Conservation (phyloP, 1,140 invertebrate genomes). For the Brachionus asplanchnoidis region DNA sequence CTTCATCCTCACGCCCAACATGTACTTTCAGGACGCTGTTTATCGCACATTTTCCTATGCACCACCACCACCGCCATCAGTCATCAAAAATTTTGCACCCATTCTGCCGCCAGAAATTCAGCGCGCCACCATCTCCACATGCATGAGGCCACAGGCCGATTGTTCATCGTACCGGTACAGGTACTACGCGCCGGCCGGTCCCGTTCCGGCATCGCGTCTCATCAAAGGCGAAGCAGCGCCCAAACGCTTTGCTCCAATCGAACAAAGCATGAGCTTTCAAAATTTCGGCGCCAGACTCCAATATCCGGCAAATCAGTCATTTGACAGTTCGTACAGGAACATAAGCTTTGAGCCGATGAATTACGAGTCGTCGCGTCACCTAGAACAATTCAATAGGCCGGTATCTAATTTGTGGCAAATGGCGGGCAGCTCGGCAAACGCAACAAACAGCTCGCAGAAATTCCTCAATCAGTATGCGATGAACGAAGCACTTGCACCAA, state of each 20-base stretch:
- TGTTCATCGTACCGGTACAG: neutral
- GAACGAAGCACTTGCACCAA: neutral
- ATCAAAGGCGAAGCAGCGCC: neutral
- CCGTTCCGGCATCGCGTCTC: neutral
- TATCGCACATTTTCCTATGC: neutral
- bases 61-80: neutral
- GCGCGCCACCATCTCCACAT: neutral
- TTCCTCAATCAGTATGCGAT: neutral
- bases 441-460: constrained; percentile 9
- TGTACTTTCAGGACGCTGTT: constrained; percentile 12
- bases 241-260: neutral
- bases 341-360: neutral
- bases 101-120: neutral
- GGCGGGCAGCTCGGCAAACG: neutral
- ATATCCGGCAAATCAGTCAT: neutral
- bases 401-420: constrained; percentile 11
- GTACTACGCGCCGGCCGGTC: neutral
- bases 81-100: neutral
- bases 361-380: neutral
- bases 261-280: neutral
- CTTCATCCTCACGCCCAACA: constrained; percentile 1
- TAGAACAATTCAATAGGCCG: neutral
- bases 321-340: neutral
- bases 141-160: neutral
- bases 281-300: neutral